A percentile compares a stretch with the other conserved stretches of the same genome.
These are phyloP conservation scores for Pollenia angustigena DNA, from an alignment of 2,888 invertebrate genomes.

Conservation along the genomic window DNA sequence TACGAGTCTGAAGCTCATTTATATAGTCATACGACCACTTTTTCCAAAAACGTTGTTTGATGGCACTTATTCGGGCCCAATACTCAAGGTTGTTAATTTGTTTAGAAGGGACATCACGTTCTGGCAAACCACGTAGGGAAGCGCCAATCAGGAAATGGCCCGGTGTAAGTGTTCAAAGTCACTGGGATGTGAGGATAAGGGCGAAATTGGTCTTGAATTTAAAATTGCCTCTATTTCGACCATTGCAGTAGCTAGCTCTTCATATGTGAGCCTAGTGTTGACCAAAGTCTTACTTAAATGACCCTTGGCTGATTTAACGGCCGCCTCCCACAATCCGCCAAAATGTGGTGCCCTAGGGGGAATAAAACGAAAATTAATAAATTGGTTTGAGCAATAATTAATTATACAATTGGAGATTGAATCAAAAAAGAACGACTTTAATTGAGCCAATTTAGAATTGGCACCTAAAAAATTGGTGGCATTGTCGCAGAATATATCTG, in stretches of 20 bases:
- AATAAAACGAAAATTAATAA: conserved; percentile 40
- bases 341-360: conserved; percentile 34
- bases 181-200: conserved; percentile 31
- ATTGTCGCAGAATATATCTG: conserved; percentile 54
- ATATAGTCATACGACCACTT: too few relatives aligned
- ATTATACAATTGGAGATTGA: conserved; percentile 25
- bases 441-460: conserved; percentile 31
- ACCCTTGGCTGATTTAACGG: conserved; percentile 41
- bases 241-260: conserved; percentile 18
- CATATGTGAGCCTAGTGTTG: conserved; percentile 36
- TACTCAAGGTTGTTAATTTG: too few relatives aligned
- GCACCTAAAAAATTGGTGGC: conserved; percentile 46
- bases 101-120: conserved; percentile 31
- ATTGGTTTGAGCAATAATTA: conserved; percentile 42
- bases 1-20: too few relatives aligned
- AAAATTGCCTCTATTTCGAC: too few relatives aligned
- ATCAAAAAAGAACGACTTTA: conserved; percentile 35
- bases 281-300: neutral
- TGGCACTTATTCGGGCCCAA: too few relatives aligned
- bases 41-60: too few relatives aligned
- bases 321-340: conserved; percentile 53
- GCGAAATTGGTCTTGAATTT: conserved; percentile 40
- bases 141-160: conserved; percentile 30
- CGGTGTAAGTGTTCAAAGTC: conserved; percentile 40
- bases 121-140: conserved; percentile 22